Evolutionary conservation across 1,140 invertebrate species (phyloP), one percentile per base, ranked within the genome.

Genomic region (Drosophila baimaii): DNA sequence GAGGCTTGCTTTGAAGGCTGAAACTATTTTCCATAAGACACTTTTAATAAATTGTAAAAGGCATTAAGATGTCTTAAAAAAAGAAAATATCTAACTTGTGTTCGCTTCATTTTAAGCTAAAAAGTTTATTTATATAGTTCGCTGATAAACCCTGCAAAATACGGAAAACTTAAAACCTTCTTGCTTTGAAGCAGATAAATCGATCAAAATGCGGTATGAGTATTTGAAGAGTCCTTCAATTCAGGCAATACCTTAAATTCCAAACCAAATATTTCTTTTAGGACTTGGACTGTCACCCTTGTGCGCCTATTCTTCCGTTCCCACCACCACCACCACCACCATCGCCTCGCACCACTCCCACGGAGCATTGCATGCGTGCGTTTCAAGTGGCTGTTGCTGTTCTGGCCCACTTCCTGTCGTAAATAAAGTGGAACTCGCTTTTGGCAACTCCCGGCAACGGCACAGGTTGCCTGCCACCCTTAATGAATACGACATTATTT

Each of bases 401-500:
- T 88, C 82, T 76, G 79, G 66, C 71, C 84, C 68, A 65, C 84
- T 88, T 88, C 84, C 84, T 90, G 84, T 88, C 85, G 84, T 88
- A 88, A 88, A 88, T 88, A 89, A 88, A 89, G 72, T 74, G 84
- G 79, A 88, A 80, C 70, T 89, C 66, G 75, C 79, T 79, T 82
- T 83, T 83, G 83, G 80, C 84, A 79, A 86, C 83, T 70, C 78
- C 51, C 49, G 49, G 27, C 25, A 25, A 51, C 47, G 35, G 49
- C 33, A 39, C 64, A 61, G 72, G 61, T 17, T 65, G 59, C 19
- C 51, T 39, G 61, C 63, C 72, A 78, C 81, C 79, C 85, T 80
- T 89, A 89, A 89, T 89, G 84, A 89, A 89, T 81, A 81, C 77
- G 84, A 89, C 84, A 89, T 89, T 89, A 89, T 89, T 89, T 90